Conservation (phyloP, 2,113 vertebrate genomes). For the Callorhinus ursinus region DNA sequence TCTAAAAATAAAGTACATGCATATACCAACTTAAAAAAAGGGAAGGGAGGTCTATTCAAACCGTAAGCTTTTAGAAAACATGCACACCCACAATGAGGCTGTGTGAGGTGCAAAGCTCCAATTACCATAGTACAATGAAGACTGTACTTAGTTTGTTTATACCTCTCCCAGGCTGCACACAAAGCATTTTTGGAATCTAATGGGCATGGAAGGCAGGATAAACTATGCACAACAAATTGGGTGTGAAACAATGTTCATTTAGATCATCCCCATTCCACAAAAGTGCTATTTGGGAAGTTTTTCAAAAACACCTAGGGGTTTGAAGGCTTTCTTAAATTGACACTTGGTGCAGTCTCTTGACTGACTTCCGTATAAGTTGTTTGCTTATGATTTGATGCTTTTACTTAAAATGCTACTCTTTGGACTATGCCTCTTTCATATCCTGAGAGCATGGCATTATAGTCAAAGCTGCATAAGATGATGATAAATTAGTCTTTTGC, state of each 20-base stretch:
- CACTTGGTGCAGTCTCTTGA: not conserved
- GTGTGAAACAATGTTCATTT: conserved; percentile 85
- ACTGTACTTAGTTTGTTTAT: conserved; percentile 75
- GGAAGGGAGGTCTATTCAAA: conserved; percentile 47
- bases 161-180: conserved; percentile 71
- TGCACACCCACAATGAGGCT: not conserved
- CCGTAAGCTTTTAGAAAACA: conserved; percentile 48
- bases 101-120: conserved; percentile 67
- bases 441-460: not conserved
- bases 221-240: conserved; percentile 84
- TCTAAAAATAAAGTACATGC: not conserved
- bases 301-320: conserved; percentile 57
- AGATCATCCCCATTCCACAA: conserved; percentile 79
- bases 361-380: conserved; percentile 22
- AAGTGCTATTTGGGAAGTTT: conserved; percentile 78
- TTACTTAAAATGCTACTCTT: conserved; percentile 6
- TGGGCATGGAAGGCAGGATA: conserved; percentile 79
- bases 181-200: conserved; percentile 83
- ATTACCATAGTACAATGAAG: conserved; percentile 68
- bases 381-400: conserved; percentile 49
- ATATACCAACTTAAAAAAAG: conserved; percentile 27
- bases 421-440: not conserved
- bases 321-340: conserved; percentile 40
- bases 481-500: conserved; percentile 57
- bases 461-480: conserved; percentile 16